phyloP scores from a whole-genome alignment of 2,888 invertebrate genomes.

The Apamea epomidion region DNA sequence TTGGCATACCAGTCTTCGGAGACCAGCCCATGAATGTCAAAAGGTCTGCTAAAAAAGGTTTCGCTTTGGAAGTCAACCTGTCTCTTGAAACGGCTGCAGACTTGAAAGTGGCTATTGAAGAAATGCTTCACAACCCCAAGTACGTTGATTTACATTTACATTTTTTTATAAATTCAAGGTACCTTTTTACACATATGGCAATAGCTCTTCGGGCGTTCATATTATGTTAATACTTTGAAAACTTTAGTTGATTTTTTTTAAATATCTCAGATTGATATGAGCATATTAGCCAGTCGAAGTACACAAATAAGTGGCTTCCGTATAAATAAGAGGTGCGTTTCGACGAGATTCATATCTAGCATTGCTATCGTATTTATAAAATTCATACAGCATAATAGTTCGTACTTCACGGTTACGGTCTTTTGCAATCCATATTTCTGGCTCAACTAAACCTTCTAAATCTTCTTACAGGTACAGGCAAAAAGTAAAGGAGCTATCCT shows the following conservation, averaged over 20 bases:
- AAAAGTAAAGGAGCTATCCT: conserved; percentile 65
- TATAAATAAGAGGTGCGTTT: background rate
- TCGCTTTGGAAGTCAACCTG: conserved; percentile 72
- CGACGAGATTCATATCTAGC: background rate
- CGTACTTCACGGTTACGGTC: no score
- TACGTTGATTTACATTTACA: conserved; percentile 58
- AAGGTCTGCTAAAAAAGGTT: conserved; percentile 75
- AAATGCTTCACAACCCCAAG: conserved; percentile 72
- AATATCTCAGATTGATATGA: no score
- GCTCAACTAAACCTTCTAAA: background rate
- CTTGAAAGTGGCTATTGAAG: conserved; percentile 72
- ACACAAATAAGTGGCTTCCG: background rate
- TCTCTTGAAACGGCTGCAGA: conserved; percentile 64
- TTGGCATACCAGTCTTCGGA: conserved; percentile 80
- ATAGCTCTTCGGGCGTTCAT: background rate
- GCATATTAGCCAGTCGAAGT: background rate
- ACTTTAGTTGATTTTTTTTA: background rate
- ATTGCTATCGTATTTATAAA: background rate
- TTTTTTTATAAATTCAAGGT: background rate
- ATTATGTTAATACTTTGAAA: background rate
- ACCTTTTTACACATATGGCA: background rate
- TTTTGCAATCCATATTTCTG: background rate
- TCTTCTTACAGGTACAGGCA: conserved; percentile 65
- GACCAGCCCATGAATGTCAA: conserved; percentile 80
- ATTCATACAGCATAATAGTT: background rate